These are phyloP conservation scores for Galaxias olidus DNA, from an alignment of 2,797 vertebrate genomes.

Conservation along the genomic window DNA sequence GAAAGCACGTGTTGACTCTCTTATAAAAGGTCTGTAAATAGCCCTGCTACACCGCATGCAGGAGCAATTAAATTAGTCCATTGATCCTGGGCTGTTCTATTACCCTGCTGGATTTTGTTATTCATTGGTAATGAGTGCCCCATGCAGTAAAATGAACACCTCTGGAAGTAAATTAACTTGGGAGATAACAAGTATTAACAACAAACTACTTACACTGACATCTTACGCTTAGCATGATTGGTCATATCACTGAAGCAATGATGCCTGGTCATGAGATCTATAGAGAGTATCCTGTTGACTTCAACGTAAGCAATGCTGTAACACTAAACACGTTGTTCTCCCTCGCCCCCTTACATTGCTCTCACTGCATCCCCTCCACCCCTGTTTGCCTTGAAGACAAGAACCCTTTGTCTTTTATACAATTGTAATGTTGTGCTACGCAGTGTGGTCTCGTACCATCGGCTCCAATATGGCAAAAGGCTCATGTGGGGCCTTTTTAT, in stretches of 20 bases:
- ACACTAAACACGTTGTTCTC: constrained; percentile 71
- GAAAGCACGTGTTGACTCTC: constrained; percentile 47
- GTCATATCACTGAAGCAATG: constrained; percentile 30
- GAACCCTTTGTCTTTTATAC: constrained; percentile 81
- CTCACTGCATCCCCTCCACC: constrained; percentile 73
- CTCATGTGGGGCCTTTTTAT: constrained; percentile 55
- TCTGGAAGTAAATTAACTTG: constrained; percentile 69
- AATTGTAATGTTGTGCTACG: constrained; percentile 85
- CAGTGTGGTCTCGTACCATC: constrained; percentile 79
- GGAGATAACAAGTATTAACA: constrained; percentile 48
- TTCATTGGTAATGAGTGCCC: constrained; percentile 70
- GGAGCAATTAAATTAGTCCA: constrained; percentile 74
- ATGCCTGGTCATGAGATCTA: constrained; percentile 25
- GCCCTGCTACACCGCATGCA: constrained; percentile 56
- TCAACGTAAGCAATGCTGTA: constrained; percentile 57
- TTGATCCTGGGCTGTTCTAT: constrained; percentile 68
- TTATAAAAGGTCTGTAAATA: constrained; percentile 56
- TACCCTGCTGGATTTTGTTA: constrained; percentile 67
- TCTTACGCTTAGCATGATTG: background rate
- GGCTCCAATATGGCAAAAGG: constrained; percentile 75
- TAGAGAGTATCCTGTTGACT: constrained; percentile 36
- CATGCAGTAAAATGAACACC: constrained; percentile 73
- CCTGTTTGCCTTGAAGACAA: constrained; percentile 71
- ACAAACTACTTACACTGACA: constrained; percentile 35
- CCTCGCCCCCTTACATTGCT: constrained; percentile 47